Percentiles rank a stretch among this genome's conserved stretches.
Evolutionary conservation across 2,113 vertebrate species (phyloP).

Genomic region (Camelus bactrianus): DNA sequence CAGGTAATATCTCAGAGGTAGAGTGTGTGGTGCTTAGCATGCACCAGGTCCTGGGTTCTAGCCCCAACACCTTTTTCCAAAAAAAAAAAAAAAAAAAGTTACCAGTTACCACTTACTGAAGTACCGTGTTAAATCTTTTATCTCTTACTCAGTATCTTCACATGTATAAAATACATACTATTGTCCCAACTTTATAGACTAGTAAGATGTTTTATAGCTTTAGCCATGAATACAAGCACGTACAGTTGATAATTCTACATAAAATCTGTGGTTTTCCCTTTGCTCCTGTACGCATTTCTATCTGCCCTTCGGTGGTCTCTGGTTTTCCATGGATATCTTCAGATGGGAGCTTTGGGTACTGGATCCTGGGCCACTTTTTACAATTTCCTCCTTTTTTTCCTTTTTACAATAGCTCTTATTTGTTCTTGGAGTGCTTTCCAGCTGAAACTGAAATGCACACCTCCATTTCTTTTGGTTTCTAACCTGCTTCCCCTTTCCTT

Average conservation of each 20-base stretch:
- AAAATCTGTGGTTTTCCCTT: neutral
- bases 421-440: neutral
- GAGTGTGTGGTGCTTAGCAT: too few species aligned
- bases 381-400: neutral
- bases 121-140: neutral
- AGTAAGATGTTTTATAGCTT: neutral
- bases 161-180: neutral
- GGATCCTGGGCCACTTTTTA: neutral
- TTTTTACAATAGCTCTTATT: slow-evolving; percentile 18
- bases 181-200: neutral
- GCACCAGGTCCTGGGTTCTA: too few species aligned
- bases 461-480: slow-evolving; percentile 29
- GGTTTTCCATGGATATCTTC: slow-evolving; percentile 30
- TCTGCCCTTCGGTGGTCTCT: neutral
- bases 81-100: neutral
- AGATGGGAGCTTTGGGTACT: neutral
- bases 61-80: too few species aligned
- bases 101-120: neutral
- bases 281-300: neutral
- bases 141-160: neutral
- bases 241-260: neutral
- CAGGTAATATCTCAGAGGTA: too few species aligned
- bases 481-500: neutral
- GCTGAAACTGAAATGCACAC: slow-evolving; percentile 27
- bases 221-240: neutral